These are phyloP conservation scores for Thamnophis elegans DNA, from an alignment of 2,797 vertebrate genomes.

Conservation along the genomic window DNA sequence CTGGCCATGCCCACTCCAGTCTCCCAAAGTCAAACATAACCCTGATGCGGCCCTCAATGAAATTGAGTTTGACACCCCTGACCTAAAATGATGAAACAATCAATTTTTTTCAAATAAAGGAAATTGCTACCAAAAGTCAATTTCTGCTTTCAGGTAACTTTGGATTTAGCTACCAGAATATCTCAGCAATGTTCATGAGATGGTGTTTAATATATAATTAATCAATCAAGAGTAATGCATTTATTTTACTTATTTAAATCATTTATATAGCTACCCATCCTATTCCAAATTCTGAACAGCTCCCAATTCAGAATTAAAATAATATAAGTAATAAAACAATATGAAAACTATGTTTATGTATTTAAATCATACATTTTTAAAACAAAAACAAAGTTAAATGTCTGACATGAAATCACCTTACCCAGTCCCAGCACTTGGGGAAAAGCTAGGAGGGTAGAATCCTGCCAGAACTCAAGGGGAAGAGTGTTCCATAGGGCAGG, in stretches of 20 bases:
- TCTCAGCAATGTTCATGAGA: background rate
- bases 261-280: no score
- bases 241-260: background rate
- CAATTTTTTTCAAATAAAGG: background rate
- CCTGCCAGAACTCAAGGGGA: background rate
- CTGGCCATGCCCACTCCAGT: no score
- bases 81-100: background rate
- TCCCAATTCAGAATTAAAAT: background rate
- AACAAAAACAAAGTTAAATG: background rate
- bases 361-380: background rate
- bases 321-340: background rate
- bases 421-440: background rate
- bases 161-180: background rate
- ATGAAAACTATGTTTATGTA: background rate
- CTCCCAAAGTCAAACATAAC: no score
- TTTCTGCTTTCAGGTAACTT: background rate
- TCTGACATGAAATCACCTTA: background rate
- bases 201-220: background rate
- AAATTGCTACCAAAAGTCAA: background rate
- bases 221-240: background rate
- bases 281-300: background rate
- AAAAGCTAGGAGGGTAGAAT: background rate
- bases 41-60: no score
- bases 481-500: background rate
- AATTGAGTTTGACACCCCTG: no score